Base-by-base conservation (phyloP, 2,888 invertebrate species). In the Alloscopus bannaensis region DNA sequence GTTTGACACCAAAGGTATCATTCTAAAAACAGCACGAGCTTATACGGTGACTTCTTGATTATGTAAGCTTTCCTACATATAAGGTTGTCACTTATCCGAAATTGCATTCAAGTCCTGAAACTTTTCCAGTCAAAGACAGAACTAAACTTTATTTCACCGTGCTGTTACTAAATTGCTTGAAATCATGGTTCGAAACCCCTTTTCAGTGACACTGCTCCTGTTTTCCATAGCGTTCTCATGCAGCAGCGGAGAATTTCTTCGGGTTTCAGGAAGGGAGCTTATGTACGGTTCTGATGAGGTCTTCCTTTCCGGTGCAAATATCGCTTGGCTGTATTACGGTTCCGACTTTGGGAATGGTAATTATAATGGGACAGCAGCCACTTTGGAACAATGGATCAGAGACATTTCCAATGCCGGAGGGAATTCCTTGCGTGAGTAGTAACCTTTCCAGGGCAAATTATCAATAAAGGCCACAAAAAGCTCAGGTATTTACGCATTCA, bases 321-420 rank as follows among this genome's bases (percentile, higher is more conserved):
- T 86, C 29, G 87, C 87, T 11, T 87, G 87, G 87, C 80, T 84
- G 45, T 84, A 79, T 31, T 87, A 87, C 69, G 87, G 86, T 2
- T 85, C 82, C 66, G 87, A 87, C 70, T 87, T 87, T 75, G 87
- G 87, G 4, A 87, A 87, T 62, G 83, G 84, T 42, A 82, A 84
- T 13, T 86, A 86, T 45, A 68, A 68, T 1, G 73, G 60, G 20
- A 72, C 81, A n/a, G 84, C 83, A 29, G 72, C 81, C 6, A 81
- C 80, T 18, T 75, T 87, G 20, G 86, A 86, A 77, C 80, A 81
- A 20, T 87, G 86, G 86, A 76, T 87, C 8, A 62, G 75, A 55
- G 73, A 85, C 18, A 86, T 87, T 50, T 66, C 79, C 8, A 68
- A 50, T 36, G 69, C 82, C 22, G 87, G 87, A 4, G 87, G 87